Percentiles rank a stretch among this genome's conserved stretches.
phyloP scores from a whole-genome alignment of 2,113 vertebrate species.

The Tachycineta bicolor region DNA sequence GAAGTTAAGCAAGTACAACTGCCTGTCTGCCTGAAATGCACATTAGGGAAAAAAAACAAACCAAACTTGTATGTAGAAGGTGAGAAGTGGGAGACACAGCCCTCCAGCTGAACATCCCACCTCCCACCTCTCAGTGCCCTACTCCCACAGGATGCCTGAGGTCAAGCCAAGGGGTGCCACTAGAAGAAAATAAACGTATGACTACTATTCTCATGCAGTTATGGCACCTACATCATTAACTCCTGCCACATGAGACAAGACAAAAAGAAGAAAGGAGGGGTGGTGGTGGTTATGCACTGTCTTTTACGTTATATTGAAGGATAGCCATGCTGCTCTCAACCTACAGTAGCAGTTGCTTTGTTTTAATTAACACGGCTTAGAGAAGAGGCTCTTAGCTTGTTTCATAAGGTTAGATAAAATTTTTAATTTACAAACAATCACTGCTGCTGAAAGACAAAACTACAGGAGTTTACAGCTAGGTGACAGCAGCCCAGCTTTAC shows the following conservation, averaged over 20 bases:
- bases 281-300: too few relatives aligned
- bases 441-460: neutral
- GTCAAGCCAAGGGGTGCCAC: rapidly evolving
- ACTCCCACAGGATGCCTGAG: neutral
- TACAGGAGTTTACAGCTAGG: neutral
- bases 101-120: neutral
- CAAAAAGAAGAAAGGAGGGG: neutral
- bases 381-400: neutral
- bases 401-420: neutral
- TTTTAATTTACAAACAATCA: neutral
- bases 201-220: neutral
- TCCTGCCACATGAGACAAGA: neutral
- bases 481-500: neutral
- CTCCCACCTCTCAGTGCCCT: neutral
- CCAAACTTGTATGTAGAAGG: neutral
- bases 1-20: neutral
- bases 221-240: neutral
- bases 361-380: neutral
- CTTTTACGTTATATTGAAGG: neutral
- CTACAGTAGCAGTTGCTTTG: neutral
- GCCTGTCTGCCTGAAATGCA: neutral
- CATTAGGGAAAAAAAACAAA: neutral
- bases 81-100: neutral
- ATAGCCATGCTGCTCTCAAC: neutral
- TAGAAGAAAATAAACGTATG: neutral